Conservation (phyloP, 53 echinoderm and acorn worm genomes). For the Paracentrotus lividus region DNA sequence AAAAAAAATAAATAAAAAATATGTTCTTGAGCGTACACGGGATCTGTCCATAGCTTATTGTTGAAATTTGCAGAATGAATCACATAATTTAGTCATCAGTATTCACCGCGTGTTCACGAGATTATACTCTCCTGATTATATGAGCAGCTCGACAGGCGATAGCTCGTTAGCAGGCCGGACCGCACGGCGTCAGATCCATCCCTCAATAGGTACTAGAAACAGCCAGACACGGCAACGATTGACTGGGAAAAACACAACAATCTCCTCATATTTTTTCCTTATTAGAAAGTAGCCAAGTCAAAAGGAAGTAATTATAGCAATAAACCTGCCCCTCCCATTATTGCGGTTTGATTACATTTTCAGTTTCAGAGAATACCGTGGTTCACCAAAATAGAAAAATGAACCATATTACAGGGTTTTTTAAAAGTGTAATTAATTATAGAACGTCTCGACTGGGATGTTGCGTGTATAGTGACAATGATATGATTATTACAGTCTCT, state of each 20-base stretch:
- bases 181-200: slow-evolving; percentile 35
- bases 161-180: slow-evolving; percentile 38
- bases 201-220: not conserved
- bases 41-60: not conserved
- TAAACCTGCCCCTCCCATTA: slow-evolving; percentile 44
- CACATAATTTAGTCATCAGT: slow-evolving; percentile 49
- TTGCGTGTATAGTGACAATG: no score
- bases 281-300: slow-evolving; percentile 35
- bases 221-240: slow-evolving; percentile 22
- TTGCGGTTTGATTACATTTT: slow-evolving; percentile 24
- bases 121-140: slow-evolving; percentile 1
- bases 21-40: no score
- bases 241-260: slow-evolving; percentile 22
- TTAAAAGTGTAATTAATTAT: no score
- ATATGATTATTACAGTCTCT: no score
- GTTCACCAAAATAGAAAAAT: not conserved
- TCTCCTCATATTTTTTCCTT: slow-evolving; percentile 27
- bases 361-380: slow-evolving; percentile 12
- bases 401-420: not conserved
- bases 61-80: not conserved
- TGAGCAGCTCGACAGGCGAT: slow-evolving; percentile 10
- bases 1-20: no score
- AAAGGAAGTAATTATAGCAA: slow-evolving; percentile 49
- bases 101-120: not conserved
- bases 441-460: no score